Evolutionary conservation across 92 coral and sea anemone species (phyloP), one percentile per base, ranked within the genome.

Genomic region (Chrysogorgia sp.): DNA sequence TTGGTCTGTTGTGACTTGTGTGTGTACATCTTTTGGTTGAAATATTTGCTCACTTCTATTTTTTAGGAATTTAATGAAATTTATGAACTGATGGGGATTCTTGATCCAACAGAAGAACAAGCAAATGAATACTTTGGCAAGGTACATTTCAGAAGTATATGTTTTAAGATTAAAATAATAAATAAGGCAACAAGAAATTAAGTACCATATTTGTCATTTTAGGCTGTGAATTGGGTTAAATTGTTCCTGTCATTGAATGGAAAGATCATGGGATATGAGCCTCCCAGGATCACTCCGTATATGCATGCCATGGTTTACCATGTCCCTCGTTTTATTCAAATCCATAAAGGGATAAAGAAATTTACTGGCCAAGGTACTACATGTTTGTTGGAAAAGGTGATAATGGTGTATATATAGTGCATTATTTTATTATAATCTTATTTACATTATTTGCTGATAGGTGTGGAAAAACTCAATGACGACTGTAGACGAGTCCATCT

Each of bases 221-320:
- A 67, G 75, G 75, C 75, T 43, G 75, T 67, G 5, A 67, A 67
- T 67, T 67, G 75, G 75, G 58, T 67, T 1, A 34, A 24, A 45
- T 48, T 43, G 32, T 67, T 67, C 35, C 55, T 67, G 49, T 67
- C 75, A 7, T 49, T 67, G 22, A 26, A 48, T 41, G 58, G 58
- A 10, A 67, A 40, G 19, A 2, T 32, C 28, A 23, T 67, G 34
- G 57, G 75, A 7, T 67, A 67, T 67, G 75, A 67, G 34, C 45
- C 23, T 22, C 45, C 58, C 15, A 3, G 80, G 23, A 81, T 82
- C 1, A 87, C 91, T 21, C 91, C 87, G 7, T 86, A 90, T 63
- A 83, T 89, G 85, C 90, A 86, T 83, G 88, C 71, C 8, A 48
- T 86, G 77, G 83, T 76, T 12, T 86, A 86, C 74, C 90, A 86